Base-by-base conservation (phyloP, 1,140 invertebrate genomes). In the Sweltsa coloradensis region DNA sequence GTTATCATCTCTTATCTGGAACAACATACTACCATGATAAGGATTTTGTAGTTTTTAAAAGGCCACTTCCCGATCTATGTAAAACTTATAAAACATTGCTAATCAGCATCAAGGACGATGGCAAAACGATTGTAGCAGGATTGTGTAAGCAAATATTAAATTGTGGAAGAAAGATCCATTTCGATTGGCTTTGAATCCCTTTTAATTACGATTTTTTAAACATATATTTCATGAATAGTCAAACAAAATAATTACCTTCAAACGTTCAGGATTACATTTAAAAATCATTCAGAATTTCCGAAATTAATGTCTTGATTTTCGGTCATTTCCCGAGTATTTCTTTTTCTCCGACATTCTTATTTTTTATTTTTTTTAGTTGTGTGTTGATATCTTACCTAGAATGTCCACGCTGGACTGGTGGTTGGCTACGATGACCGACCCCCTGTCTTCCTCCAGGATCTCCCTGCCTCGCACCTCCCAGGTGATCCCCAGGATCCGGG, bases 401-500 rank as follows among this genome's bases (percentile, higher is more conserved):
- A 73, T 62, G 52, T 74, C 72, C 19, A 73, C 51, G 19, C 63
- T 61, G 49, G 65, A 69, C 56, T 73, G 72, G 60, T 74, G 72
- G 56, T 74, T 74, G 5, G 63, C 64, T 2, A 70, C 61, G 14
- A 73, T 54, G 11, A 74, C 61, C 25, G 66, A 59, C 41, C 63
- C 59, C 45, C 65, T 52, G 25, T 61, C 57, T 29, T 52, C 49
- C 1, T 53, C 55, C 13, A 73, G 56, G 42, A 63, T 52, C 34
- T 73, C 64, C 16, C 53, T 53, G 39, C 65, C 65, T 47, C 62
- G 53, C 21, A 73, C 52, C 46, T 70, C 62, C 66, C 68, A 71
- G 47, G 64, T 55, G n/a, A 73, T 60, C 11, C 69, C 68, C 29
- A 74, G 22, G 19, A 61, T 34, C 52, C 58, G 60, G 22, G 59